Conservation (phyloP, 1,140 invertebrate genomes). For the Pogonognathellus flavescens region DNA sequence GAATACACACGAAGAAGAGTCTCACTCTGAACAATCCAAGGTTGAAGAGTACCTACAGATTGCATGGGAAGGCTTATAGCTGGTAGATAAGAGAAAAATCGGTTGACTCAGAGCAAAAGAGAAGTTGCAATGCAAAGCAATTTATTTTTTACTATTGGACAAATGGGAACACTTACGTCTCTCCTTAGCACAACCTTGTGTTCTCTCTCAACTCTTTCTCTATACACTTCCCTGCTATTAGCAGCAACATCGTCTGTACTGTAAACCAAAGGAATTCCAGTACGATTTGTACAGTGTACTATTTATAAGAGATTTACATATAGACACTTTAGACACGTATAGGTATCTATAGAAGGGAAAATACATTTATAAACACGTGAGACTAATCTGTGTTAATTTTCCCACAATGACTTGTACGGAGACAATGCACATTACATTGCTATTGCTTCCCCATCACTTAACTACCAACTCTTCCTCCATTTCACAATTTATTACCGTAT, state of each 20-base stretch:
- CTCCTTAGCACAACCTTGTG: conserved; percentile 11
- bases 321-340: no score
- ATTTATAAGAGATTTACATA: no score
- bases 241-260: no score
- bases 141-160: conserved; percentile 60
- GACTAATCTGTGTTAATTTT: conserved; percentile 58
- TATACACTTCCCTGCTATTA: no score
- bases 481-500: no score
- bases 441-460: background rate
- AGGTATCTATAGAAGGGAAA: no score
- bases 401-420: conserved; percentile 51
- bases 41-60: no score
- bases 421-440: conserved; percentile 13
- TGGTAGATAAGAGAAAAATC: conserved; percentile 42
- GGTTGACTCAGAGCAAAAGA: conserved; percentile 50
- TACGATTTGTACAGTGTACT: no score
- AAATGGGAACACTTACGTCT: conserved; percentile 56
- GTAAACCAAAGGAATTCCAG: no score
- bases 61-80: background rate
- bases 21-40: no score
- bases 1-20: no score
- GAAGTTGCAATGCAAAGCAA: conserved; percentile 57
- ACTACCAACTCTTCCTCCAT: no score
- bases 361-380: background rate
- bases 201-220: background rate